These are phyloP conservation scores for Zaprionus ghesquierei DNA, from an alignment of 1,140 invertebrate genomes.

Conservation along the genomic window DNA sequence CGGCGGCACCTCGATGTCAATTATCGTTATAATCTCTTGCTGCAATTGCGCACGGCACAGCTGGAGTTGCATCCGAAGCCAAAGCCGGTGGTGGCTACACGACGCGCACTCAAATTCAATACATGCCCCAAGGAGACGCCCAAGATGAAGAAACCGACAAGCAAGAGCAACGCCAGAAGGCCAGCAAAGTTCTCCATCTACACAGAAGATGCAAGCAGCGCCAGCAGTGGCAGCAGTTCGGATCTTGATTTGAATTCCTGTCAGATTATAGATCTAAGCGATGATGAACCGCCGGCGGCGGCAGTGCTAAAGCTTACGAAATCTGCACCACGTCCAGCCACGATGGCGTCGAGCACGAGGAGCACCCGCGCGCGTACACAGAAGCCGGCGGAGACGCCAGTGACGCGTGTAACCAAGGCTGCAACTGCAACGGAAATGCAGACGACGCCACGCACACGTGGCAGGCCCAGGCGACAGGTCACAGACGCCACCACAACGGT, in stretches of 20 bases:
- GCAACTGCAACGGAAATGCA: background rate
- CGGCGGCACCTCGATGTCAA: slow-evolving; percentile 39
- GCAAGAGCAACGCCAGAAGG: background rate
- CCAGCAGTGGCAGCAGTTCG: slow-evolving; percentile 12
- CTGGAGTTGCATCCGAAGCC: slow-evolving; percentile 39
- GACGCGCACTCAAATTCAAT: slow-evolving; percentile 50
- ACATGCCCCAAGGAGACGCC: slow-evolving; percentile 38
- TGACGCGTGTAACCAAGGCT: background rate
- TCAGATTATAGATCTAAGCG: slow-evolving; percentile 55
- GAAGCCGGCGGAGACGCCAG: slow-evolving; percentile 19
- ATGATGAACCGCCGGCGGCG: slow-evolving; percentile 21
- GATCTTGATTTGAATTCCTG: slow-evolving; percentile 50
- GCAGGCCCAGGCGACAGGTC: background rate
- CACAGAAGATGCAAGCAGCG: slow-evolving; percentile 31
- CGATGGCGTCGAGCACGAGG: background rate
- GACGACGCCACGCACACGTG: background rate
- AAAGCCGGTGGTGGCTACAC: background rate
- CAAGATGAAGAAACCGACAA: background rate
- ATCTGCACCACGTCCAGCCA: background rate
- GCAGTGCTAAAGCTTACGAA: background rate
- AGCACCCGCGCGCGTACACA: background rate
- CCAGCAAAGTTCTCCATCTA: slow-evolving; percentile 29
- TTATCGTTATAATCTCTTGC: slow-evolving; percentile 48
- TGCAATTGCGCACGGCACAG: slow-evolving; percentile 43
- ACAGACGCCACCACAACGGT: background rate